Percentiles rank a stretch among this genome's conserved stretches.
Evolutionary conservation across 1,140 invertebrate genomes (phyloP).

Genomic region (Steinernema khuongi): DNA sequence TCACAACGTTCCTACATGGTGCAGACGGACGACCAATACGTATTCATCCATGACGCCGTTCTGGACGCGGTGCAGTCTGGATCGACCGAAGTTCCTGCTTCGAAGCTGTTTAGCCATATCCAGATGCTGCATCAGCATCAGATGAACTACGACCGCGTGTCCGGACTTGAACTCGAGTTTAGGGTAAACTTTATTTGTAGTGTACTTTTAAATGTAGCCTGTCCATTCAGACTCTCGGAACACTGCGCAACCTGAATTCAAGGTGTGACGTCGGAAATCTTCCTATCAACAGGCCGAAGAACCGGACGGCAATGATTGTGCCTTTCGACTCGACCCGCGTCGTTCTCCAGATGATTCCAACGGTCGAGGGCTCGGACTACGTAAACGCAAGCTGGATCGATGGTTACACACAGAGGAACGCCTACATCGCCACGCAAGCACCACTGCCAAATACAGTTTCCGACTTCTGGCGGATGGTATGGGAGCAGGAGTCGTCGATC

Average conservation of each 20-base stretch:
- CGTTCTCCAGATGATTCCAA: constrained; percentile 75
- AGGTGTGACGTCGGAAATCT: constrained; percentile 91
- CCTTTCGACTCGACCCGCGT: constrained; percentile 91
- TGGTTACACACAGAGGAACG: constrained; percentile 69
- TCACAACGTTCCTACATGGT: constrained; percentile 94
- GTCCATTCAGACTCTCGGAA: constrained; percentile 75
- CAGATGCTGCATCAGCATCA: constrained; percentile 76
- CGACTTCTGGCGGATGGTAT: constrained; percentile 99
- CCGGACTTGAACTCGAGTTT: constrained; percentile 96
- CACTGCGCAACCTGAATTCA: constrained; percentile 85
- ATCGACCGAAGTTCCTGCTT: constrained; percentile 83
- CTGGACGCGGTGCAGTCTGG: constrained; percentile 91
- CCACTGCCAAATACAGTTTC: constrained; percentile 89
- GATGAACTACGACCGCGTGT: constrained; percentile 61
- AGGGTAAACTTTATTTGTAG: constrained; percentile 65
- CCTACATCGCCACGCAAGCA: constrained; percentile 96
- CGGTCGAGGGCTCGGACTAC: constrained; percentile 90
- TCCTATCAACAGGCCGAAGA: constrained; percentile 95
- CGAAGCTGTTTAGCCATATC: constrained; percentile 85
- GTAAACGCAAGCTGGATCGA: constrained; percentile 98
- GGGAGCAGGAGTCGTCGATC: constrained; percentile 99
- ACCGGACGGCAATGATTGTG: constrained; percentile 89
- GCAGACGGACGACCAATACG: constrained; percentile 97
- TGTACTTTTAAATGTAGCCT: not conserved
- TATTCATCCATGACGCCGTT: constrained; percentile 95